Percentiles rank a stretch among this genome's conserved stretches.
These are phyloP conservation scores for Cercopithecus hamlyni DNA, from an alignment of 2,797 vertebrate genomes.

Conservation along the genomic window DNA sequence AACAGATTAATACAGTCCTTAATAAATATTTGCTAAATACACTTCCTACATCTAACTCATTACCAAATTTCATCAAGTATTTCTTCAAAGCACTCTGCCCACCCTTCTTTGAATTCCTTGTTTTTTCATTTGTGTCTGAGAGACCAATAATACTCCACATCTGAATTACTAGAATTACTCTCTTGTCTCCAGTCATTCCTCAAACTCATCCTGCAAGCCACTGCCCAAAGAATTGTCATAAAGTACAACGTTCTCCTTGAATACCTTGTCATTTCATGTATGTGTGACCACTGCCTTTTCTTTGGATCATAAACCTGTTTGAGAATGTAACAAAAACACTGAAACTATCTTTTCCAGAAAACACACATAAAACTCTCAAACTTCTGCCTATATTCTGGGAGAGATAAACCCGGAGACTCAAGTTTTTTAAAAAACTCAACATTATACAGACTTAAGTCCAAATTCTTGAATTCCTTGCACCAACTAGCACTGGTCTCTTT, in stretches of 20 bases:
- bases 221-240: not conserved
- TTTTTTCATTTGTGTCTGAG: not conserved
- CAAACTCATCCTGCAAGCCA: not conserved
- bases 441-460: not conserved
- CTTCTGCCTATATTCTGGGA: not conserved
- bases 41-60: not conserved
- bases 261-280: not conserved
- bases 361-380: not conserved
- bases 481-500: not conserved
- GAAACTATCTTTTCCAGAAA: slow-evolving; percentile 22
- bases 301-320: not conserved
- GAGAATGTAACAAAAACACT: not conserved
- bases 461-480: not conserved
- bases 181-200: not conserved
- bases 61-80: not conserved
- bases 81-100: not conserved
- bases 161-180: not conserved
- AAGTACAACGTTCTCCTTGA: not conserved
- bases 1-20: not conserved
- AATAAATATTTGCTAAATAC: not conserved
- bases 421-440: not conserved
- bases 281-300: not conserved
- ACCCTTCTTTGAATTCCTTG: not conserved
- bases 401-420: not conserved
- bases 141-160: not conserved